Evolutionary conservation across 2,113 vertebrate genomes (phyloP).

Genomic region (Mystacornis crossleyi): DNA sequence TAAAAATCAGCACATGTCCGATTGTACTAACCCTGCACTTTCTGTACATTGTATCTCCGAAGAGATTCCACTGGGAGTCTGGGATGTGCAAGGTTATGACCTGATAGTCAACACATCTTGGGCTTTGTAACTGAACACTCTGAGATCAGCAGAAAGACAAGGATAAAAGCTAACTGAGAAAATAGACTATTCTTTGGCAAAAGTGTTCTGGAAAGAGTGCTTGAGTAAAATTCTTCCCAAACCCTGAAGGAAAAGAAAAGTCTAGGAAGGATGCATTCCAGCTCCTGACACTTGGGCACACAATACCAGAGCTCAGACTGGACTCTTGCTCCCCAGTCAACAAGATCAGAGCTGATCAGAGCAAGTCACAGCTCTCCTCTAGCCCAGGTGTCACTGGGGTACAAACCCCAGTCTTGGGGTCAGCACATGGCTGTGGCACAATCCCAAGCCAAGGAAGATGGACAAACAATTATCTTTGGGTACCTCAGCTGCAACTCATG

Average conservation of each 20-base stretch:
- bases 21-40: not conserved
- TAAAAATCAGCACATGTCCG: not conserved
- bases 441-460: not conserved
- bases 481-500: not conserved
- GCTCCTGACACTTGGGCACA: not conserved
- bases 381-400: fast-evolving
- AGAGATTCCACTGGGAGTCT: not conserved
- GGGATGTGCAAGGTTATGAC: not conserved
- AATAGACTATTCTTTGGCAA: not conserved
- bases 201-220: not conserved
- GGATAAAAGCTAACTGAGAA: not conserved
- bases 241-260: not conserved
- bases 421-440: fast-evolving
- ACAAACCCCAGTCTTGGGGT: not conserved
- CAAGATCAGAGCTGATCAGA: not conserved
- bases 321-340: not conserved
- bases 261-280: not conserved
- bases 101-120: not conserved
- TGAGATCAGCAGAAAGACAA: not conserved
- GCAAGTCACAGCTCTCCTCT: not conserved
- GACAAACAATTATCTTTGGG: not conserved
- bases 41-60: not conserved
- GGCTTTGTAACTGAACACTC: not conserved
- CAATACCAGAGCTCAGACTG: not conserved
- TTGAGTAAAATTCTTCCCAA: not conserved